Evolutionary conservation across 2,888 invertebrate genomes (phyloP).

Genomic region (Scaptomyza reducta): DNA sequence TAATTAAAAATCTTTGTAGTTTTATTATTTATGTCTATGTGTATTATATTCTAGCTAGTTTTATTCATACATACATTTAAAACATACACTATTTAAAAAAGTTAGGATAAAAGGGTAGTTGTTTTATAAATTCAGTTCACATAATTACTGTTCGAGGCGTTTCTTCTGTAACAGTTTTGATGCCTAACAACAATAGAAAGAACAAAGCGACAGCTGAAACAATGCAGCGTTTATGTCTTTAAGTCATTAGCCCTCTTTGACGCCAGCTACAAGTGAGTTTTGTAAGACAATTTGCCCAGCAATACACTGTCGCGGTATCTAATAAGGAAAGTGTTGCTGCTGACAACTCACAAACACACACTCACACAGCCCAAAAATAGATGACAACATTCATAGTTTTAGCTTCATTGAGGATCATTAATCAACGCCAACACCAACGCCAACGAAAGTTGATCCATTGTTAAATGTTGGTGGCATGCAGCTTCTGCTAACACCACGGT

Average conservation of each 20-base stretch:
- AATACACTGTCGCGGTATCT: slow-evolving; percentile 21
- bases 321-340: slow-evolving; percentile 74
- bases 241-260: slow-evolving; percentile 60
- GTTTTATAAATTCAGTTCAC: slow-evolving; percentile 33
- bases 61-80: not conserved
- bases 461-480: slow-evolving; percentile 46
- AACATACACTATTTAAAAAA: not conserved
- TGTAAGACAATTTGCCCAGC: slow-evolving; percentile 33
- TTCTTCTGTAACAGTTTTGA: slow-evolving; percentile 51
- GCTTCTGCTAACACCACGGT: slow-evolving; percentile 47
- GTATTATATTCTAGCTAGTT: not conserved
- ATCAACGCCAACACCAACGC: slow-evolving; percentile 64
- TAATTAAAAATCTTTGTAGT: slow-evolving; percentile 2
- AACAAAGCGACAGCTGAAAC: slow-evolving; percentile 32
- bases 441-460: slow-evolving; percentile 76
- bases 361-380: slow-evolving; percentile 28
- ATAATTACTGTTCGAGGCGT: slow-evolving; percentile 33
- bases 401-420: slow-evolving; percentile 51
- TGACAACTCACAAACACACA: slow-evolving; percentile 30
- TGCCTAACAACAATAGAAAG: slow-evolving; percentile 22
- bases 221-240: slow-evolving; percentile 59
- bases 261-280: slow-evolving; percentile 30
- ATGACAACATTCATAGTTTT: slow-evolving; percentile 51
- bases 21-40: slow-evolving; percentile 11
- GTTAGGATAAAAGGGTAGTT: not conserved